These are phyloP conservation scores for Hirtodrosophila alboralis DNA, from an alignment of 2,888 invertebrate genomes.

Conservation along the genomic window DNA sequence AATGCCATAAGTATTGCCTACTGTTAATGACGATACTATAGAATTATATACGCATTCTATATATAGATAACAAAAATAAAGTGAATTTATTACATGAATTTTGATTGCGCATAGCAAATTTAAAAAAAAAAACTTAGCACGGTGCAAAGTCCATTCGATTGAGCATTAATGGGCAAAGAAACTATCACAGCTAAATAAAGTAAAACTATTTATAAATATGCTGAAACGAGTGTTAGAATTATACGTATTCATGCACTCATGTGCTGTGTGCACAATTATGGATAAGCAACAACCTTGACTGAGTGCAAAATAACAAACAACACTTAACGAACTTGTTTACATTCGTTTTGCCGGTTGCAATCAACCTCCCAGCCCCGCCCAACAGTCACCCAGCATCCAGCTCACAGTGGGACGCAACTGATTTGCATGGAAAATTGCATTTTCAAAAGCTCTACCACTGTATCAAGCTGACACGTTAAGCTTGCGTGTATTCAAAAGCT, in stretches of 20 bases:
- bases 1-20: constrained; percentile 6
- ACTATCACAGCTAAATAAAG: constrained; percentile 17
- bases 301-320: constrained; percentile 57
- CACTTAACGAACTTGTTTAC: constrained; percentile 78
- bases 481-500: too few species aligned
- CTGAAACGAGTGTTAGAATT: constrained; percentile 20
- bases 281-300: constrained; percentile 61
- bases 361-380: background rate
- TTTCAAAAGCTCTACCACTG: background rate
- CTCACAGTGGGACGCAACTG: constrained; percentile 28
- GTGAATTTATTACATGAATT: background rate
- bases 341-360: constrained; percentile 59
- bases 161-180: background rate
- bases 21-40: background rate
- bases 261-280: constrained; percentile 10
- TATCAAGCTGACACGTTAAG: background rate
- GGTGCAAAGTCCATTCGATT: constrained; percentile 54
- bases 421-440: constrained; percentile 15
- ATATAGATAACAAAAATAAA: constrained; percentile 1
- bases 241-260: constrained; percentile 9
- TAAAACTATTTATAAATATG: constrained; percentile 40
- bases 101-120: background rate
- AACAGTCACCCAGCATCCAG: constrained; percentile 36
- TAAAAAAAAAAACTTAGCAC: constrained; percentile 2
- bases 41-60: background rate